Evolutionary conservation across 1,140 invertebrate genomes (phyloP), one percentile per base, ranked within the genome.

Genomic region (Halesus radiatus): DNA sequence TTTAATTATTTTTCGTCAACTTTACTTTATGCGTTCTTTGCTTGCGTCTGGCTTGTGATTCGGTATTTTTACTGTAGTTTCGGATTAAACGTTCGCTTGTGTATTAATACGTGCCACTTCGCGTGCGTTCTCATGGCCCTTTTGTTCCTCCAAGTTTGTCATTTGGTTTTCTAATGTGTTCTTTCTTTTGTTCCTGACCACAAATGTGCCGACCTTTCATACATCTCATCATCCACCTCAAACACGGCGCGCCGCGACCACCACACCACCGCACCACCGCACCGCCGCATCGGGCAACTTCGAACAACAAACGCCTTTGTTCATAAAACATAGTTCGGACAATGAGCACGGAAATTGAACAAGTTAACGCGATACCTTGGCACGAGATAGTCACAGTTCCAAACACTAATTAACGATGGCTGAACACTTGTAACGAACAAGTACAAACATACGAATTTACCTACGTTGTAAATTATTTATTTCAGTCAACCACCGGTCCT

Each of bases 1-100:
- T 26, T 32, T 16, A 66, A 66, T 66, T 66, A 60, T 60, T 66
- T 66, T 32, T 66, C 29, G 5, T 66, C 26, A 66, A 66, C 62
- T 66, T 66, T 37, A 66, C 16, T 45, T 45, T 45, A 45, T 45
- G 62, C 62, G 62, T 66, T 32, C 23, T 23, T 60, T 23, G 56
- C 18, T 60, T 13, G 56, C 8, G 54, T 13, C 18, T 8, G 15
- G 18, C 16, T 58, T 8, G 16, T 60, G 18, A 22, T 60, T 23
- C 23, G 18, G 8, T 18, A 60, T 60, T 60, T 22, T 22, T 22
- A 60, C 56, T 23, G 23, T 60, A 22, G 20, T 60, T 18, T 6
- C 2, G 56, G 2, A 22, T 22, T 23, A 22, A 60, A 60, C 10
- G 20, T 60, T 13, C 56, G 56, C 56, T 23, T 13, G 18, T 60